Base-by-base conservation (phyloP, 1,140 invertebrate species). In the Linepithema humile region DNA sequence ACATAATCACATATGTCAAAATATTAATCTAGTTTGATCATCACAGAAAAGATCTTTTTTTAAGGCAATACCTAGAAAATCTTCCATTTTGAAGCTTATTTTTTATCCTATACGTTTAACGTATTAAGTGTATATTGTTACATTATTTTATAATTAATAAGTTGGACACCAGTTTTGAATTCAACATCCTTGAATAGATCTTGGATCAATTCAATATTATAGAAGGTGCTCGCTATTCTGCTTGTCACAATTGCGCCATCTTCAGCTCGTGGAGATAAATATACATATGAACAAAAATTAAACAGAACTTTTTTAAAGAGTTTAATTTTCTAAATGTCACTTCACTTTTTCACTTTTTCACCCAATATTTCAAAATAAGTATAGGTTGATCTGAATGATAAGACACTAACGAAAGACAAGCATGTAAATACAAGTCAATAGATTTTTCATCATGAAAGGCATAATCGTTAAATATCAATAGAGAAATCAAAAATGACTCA, bases 11-110 rank as follows among this genome's bases (percentile, higher is more conserved):
- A 0, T 23, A 77, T 48, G 15, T 69, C n/a, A 23, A 35, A 48
- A 32, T 69, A 9, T 12, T 35, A 20, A 10, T 50, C 15, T 5
- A 12, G 20, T 40, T 59, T 6, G 17, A 29, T n/a, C 17, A 20
- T 67, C 12, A n/a, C 0, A 40, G 0, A 26, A 32, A 38, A 67
- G 10, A 67, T 20, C 3, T 43, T 38, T 48, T 50, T 10, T 40
- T 32, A 29, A 67, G 5, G 67, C 15, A 77, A 32, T 87, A 88
- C 82, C 85, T 86, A 78, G 62, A 17, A 67, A 83, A 65, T 73
- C n/a, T 29, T 86, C 78, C 72, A 78, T 84, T 15, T 80, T 40
- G n/a, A 65, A 64, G 35, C 0, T 50, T 23, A 72, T 85, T 29
- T 23, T 9, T 9, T 4, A 4, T 20, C 38, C 9, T 3, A 38